phyloP scores from a whole-genome alignment of 2,113 vertebrate genomes.

The Oreotrochilus melanogaster region DNA sequence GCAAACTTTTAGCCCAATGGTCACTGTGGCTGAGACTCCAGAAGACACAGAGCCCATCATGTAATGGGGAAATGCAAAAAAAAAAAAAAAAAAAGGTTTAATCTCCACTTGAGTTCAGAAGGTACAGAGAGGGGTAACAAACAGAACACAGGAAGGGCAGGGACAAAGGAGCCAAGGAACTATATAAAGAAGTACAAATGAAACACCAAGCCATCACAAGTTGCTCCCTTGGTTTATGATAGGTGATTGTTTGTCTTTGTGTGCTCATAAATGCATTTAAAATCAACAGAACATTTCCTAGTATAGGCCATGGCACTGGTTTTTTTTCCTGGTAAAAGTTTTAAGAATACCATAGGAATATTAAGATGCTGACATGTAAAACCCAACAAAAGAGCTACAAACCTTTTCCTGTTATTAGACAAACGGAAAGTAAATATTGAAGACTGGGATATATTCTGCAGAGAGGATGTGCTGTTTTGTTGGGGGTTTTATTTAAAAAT shows the following conservation, averaged over 20 bases:
- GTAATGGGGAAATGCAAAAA: not conserved
- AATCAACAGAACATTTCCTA: slow-evolving; percentile 79
- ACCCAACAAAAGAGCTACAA: slow-evolving; percentile 80
- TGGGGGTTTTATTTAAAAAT: slow-evolving; percentile 67
- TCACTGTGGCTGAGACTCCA: not conserved
- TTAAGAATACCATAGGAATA: slow-evolving; percentile 77
- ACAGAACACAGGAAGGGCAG: slow-evolving; percentile 28
- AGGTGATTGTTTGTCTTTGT: slow-evolving; percentile 60
- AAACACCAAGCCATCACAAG: not conserved
- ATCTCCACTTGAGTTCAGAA: not conserved
- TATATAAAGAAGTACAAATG: not conserved
- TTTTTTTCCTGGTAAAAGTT: slow-evolving; percentile 81
- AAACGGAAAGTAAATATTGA: slow-evolving; percentile 83
- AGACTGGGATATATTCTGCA: slow-evolving; percentile 77
- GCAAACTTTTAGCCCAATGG: not conserved
- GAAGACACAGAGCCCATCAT: not conserved
- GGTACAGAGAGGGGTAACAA: not conserved
- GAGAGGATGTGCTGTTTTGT: slow-evolving; percentile 79
- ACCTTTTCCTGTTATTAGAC: slow-evolving; percentile 86
- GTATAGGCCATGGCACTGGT: slow-evolving; percentile 71
- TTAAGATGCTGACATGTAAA: slow-evolving; percentile 81
- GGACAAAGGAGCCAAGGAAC: not conserved
- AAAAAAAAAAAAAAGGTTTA: not conserved
- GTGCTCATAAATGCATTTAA: slow-evolving; percentile 73
- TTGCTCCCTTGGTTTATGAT: slow-evolving; percentile 17